Evolutionary conservation across 64 coral and sea anemone genomes (phyloP).

Genomic region (Pocillopora damicornis): DNA sequence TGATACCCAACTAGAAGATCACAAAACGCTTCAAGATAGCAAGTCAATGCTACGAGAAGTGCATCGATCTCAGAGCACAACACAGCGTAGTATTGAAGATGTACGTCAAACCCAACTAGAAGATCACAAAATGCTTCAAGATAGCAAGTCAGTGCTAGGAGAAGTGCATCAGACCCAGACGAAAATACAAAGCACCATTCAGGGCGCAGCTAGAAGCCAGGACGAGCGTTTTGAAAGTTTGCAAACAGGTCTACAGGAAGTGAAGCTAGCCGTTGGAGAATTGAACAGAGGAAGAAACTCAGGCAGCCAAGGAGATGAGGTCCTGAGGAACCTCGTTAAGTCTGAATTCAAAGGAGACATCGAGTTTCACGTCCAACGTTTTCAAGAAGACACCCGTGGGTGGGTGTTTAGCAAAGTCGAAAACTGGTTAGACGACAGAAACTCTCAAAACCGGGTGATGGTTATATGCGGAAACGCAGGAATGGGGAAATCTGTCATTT

Average conservation of each 20-base stretch:
- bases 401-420: background rate
- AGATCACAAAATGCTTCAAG: too few relatives aligned
- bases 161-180: background rate
- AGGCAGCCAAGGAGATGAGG: background rate
- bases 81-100: too few relatives aligned
- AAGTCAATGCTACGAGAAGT: too few relatives aligned
- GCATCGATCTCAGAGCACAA: too few relatives aligned
- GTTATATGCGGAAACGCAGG: constrained; percentile 37
- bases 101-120: too few relatives aligned
- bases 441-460: background rate
- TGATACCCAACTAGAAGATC: too few relatives aligned
- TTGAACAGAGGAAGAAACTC: background rate
- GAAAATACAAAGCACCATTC: background rate
- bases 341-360: background rate
- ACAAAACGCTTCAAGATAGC: too few relatives aligned
- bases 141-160: background rate
- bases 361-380: background rate
- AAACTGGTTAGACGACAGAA: background rate
- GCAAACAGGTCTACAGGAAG: background rate
- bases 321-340: background rate
- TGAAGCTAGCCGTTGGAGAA: background rate
- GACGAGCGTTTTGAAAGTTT: too few relatives aligned
- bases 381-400: background rate
- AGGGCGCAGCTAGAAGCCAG: too few relatives aligned
- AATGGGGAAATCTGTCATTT: constrained; percentile 22